A percentile compares a stretch with the other conserved stretches of the same genome.
Evolutionary conservation across 2,888 invertebrate species (phyloP).

Genomic region (Trissolcus brochymenae): DNA sequence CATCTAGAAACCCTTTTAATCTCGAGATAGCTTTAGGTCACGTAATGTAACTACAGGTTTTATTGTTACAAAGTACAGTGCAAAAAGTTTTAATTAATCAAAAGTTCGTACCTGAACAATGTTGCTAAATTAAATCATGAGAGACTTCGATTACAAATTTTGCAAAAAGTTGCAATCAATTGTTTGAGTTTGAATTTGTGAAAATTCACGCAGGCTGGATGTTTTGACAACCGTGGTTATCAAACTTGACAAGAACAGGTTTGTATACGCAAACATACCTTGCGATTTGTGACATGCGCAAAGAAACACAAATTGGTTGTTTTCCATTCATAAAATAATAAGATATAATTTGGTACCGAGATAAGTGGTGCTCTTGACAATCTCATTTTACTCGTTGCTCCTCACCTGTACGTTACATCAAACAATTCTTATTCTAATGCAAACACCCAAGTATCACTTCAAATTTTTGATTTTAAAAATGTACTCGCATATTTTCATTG

Average conservation of each 20-base stretch:
- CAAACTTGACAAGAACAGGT: slow-evolving; percentile 35
- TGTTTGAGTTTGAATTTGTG: background rate
- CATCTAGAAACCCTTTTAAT: slow-evolving; percentile 29
- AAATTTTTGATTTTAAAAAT: too few species aligned
- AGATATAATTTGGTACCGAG: slow-evolving; percentile 23
- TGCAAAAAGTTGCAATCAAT: background rate
- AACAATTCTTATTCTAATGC: too few species aligned
- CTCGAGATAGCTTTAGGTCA: slow-evolving; percentile 27
- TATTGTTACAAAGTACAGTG: background rate
- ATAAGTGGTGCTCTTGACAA: slow-evolving; percentile 35
- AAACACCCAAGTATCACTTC: too few species aligned
- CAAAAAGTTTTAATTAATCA: background rate
- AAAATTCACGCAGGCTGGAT: too few species aligned
- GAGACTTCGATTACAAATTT: background rate
- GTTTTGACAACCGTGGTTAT: slow-evolving; percentile 26
- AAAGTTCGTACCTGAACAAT: background rate
- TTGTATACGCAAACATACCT: slow-evolving; percentile 34
- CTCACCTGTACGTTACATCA: slow-evolving; percentile 11
- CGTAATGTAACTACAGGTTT: slow-evolving; percentile 14
- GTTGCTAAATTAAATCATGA: too few species aligned
- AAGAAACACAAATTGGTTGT: slow-evolving; percentile 36
- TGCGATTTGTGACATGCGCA: slow-evolving; percentile 28
- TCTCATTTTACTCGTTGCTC: slow-evolving; percentile 7
- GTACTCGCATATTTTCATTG: too few species aligned
- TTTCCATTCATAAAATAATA: slow-evolving; percentile 43